Conservation (phyloP, 2,113 vertebrate species). For the Bubo bubo region DNA sequence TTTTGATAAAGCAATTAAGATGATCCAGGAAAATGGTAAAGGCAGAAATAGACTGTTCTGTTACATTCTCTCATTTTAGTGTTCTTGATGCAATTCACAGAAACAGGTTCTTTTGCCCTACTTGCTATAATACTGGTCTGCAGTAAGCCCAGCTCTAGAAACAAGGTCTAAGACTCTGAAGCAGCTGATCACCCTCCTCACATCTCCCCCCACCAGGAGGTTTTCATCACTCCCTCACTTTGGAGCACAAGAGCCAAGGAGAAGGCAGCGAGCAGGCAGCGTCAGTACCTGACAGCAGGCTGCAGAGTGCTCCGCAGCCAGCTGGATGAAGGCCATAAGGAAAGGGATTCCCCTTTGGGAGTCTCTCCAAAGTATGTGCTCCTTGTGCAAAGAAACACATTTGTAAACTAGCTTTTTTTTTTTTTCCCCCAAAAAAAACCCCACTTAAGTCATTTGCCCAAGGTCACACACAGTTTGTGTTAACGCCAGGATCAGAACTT, state of each 20-base stretch:
- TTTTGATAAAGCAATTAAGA: not conserved
- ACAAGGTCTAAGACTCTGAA: not conserved
- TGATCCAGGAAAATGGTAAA: not conserved
- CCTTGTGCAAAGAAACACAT: not conserved
- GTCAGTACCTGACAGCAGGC: not conserved
- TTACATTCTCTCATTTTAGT: not conserved
- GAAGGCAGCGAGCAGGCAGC: not conserved
- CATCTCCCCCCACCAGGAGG: not conserved
- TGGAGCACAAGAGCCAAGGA: not conserved
- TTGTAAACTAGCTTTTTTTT: not conserved
- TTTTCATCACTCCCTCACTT: not conserved
- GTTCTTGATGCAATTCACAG: not conserved
- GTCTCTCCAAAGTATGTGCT: not conserved
- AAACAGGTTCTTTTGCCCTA: not conserved
- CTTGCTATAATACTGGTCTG: not conserved
- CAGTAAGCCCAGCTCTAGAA: not conserved
- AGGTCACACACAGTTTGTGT: not conserved
- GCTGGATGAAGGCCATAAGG: not conserved
- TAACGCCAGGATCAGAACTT: not conserved
- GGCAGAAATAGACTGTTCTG: not conserved
- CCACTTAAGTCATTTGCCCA: not conserved
- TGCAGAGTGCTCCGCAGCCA: not conserved
- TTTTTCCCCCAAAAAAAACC: not conserved
- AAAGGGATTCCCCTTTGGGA: slow-evolving; percentile 32
- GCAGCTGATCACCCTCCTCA: not conserved